Evolutionary conservation across 2,113 vertebrate genomes (phyloP).

Genomic region (Heptranchias perlo): DNA sequence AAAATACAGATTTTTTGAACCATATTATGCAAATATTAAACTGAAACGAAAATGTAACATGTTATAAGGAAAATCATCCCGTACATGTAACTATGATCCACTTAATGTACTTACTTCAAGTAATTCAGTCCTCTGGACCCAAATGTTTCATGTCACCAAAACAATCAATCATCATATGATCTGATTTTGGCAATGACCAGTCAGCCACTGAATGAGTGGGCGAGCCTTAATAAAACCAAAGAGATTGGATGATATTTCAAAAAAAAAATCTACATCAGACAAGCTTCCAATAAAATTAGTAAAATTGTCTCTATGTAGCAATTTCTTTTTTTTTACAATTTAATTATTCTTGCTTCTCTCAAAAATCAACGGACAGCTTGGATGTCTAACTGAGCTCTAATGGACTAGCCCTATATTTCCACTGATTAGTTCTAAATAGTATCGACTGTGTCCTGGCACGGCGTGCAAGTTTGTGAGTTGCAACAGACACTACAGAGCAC

Average conservation of each 20-base stretch:
- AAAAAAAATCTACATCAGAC: not conserved
- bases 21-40: not conserved
- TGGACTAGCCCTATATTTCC: not conserved
- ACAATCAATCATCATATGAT: conserved; percentile 37
- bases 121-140: not conserved
- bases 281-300: not conserved
- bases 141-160: conserved; percentile 16
- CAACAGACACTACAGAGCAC: not conserved
- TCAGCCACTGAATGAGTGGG: conserved; percentile 1
- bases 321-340: not conserved
- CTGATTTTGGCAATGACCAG: not conserved
- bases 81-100: not conserved
- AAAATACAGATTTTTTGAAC: not conserved
- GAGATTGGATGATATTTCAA: not conserved
- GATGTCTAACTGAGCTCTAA: not conserved
- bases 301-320: not conserved
- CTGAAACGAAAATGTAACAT: not conserved
- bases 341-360: not conserved
- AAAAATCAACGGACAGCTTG: not conserved
- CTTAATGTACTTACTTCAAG: not conserved
- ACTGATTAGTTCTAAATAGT: not conserved
- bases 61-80: not conserved
- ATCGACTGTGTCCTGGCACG: not conserved
- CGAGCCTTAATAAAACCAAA: conserved; percentile 3
- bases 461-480: not conserved